These are phyloP conservation scores for Stenoptilia bipunctidactyla DNA, from an alignment of 2,888 invertebrate species.

Conservation along the genomic window DNA sequence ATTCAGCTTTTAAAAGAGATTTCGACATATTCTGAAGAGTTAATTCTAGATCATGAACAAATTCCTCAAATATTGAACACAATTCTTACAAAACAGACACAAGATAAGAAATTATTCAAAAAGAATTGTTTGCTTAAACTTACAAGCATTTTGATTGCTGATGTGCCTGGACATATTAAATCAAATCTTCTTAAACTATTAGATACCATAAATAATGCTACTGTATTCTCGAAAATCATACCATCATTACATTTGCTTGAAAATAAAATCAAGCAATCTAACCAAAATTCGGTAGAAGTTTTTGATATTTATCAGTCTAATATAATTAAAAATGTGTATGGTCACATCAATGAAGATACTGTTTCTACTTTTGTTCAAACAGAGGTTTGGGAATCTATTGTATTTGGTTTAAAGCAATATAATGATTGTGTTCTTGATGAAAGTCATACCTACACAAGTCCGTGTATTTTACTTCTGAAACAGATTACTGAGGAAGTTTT, in stretches of 20 bases:
- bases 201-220: constrained; percentile 48
- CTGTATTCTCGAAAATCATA: constrained; percentile 46
- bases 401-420: constrained; percentile 63
- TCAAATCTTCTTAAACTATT: constrained; percentile 59
- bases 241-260: constrained; percentile 32
- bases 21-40: constrained; percentile 64
- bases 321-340: constrained; percentile 65
- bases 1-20: constrained; percentile 58
- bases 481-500: constrained; percentile 71
- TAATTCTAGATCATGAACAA: constrained; percentile 77
- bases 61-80: constrained; percentile 74
- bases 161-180: constrained; percentile 54
- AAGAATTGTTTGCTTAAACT: constrained; percentile 46
- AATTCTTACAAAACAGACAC: constrained; percentile 66
- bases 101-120: constrained; percentile 45
- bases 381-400: constrained; percentile 72
- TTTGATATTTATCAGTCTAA: constrained; percentile 64
- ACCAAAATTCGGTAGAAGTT: constrained; percentile 27
- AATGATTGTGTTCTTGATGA: constrained; percentile 50
- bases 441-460: constrained; percentile 38
- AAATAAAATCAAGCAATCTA: constrained; percentile 28
- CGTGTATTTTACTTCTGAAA: constrained; percentile 65
- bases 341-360: constrained; percentile 66
- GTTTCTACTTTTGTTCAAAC: constrained; percentile 44
- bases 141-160: constrained; percentile 36